Evolutionary conservation across 1,140 invertebrate species (phyloP), one percentile per base, ranked within the genome.

Genomic region (Phthorimaea operculella): DNA sequence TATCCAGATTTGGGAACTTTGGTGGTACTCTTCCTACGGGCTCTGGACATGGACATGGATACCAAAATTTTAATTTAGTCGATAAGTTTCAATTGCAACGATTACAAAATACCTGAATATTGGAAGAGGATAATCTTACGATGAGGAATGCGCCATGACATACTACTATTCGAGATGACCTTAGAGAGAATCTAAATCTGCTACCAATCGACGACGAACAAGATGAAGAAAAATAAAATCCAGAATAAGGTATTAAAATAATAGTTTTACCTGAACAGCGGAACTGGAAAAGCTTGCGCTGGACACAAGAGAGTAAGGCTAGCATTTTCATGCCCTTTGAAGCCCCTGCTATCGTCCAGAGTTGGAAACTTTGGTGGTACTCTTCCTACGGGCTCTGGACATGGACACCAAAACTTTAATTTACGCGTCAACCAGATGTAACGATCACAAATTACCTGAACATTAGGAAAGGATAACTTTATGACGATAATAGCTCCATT

Each of bases 401-500:
- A 28, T 55, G 63, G 64, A 75, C 51, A 55, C 34, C 54, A 47
- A 57, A 28, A 28, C 21, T 28, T 28, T 28, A 4, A 2, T 76
- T 68, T 72, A 28, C 2, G 21, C 6, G 42, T 51, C 28, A 28
- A 36, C 17, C 39, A 50, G 50, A 45, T 57, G 65, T 57, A 62
- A 51, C 34, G 57, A 52, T 59, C 88, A 36, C 45, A 59, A 54
- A 60, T 88, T 88, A 90, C 90, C 89, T 89, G 86, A 89, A 90
- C 74, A 83, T 79, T 68, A 91, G 91, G 73, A 91, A 87, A 51
- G 92, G 91, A 80, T 88, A 91, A 66, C 90, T 90, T 87, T 92
- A 91, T 33, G 91, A 91, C 54, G 89, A 89, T 79, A 92, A 94
- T 53, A 92, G 86, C 58, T 94, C 79, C 58, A 90, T 86, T 94